These are phyloP conservation scores for Ladona fulva DNA, from an alignment of 1,140 invertebrate genomes.

Conservation along the genomic window DNA sequence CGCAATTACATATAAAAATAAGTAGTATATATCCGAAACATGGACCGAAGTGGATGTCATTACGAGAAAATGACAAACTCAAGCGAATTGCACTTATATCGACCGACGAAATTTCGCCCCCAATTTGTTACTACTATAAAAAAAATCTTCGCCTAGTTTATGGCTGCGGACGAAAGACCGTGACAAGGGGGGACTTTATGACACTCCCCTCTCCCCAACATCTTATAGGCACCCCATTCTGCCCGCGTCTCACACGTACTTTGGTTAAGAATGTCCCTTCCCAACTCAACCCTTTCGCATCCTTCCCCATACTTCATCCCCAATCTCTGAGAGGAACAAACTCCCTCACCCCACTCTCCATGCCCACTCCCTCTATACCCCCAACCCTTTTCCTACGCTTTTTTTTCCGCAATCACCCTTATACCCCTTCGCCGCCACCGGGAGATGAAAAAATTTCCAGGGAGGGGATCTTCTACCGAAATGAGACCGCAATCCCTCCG, in stretches of 20 bases:
- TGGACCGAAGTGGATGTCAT: no score
- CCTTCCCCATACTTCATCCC: not conserved
- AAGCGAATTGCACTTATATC: no score
- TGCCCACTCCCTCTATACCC: no score
- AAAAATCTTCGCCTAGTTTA: no score
- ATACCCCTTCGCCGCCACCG: not conserved
- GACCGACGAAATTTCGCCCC: no score
- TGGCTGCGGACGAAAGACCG: slow-evolving; percentile 9
- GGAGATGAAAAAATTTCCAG: not conserved
- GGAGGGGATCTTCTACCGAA: not conserved
- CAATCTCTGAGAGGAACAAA: not conserved
- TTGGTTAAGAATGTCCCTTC: not conserved
- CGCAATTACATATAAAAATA: no score
- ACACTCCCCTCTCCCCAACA: no score
- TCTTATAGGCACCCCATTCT: no score
- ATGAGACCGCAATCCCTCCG: not conserved
- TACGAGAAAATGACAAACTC: no score
- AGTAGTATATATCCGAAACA: no score
- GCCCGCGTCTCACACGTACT: no score
- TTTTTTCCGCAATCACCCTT: not conserved
- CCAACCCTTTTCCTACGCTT: not conserved
- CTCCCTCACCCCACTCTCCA: not conserved
- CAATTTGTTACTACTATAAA: no score
- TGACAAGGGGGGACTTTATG: slow-evolving; percentile 6
- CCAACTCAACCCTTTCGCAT: not conserved